Evolutionary conservation across 2,113 vertebrate genomes (phyloP).

Genomic region (Sander lucioperca): DNA sequence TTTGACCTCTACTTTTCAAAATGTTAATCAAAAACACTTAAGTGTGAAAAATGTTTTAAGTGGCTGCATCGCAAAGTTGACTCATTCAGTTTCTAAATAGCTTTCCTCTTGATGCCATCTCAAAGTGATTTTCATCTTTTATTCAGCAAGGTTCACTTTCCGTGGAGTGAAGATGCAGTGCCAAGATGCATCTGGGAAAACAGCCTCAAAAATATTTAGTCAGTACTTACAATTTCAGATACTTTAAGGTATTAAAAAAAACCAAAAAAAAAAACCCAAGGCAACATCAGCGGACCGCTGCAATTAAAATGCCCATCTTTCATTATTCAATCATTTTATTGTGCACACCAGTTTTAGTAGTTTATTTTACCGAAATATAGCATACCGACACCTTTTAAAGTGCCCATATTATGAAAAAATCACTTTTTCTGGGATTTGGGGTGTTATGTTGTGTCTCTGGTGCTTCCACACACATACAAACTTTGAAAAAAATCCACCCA

Average conservation of each 20-base stretch:
- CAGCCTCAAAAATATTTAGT: conserved; percentile 3
- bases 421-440: too few relatives aligned
- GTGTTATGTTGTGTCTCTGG: too few relatives aligned
- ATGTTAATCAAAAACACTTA: neutral
- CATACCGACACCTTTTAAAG: too few relatives aligned
- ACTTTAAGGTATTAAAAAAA: neutral
- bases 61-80: neutral
- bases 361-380: too few relatives aligned
- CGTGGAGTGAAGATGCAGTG: neutral
- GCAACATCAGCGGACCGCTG: neutral
- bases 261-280: neutral
- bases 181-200: conserved; percentile 16
- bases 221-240: neutral
- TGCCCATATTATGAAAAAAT: too few relatives aligned
- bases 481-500: too few relatives aligned
- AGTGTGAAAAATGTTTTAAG: neutral
- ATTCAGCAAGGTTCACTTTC: conserved; percentile 7
- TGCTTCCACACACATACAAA: too few relatives aligned
- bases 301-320: neutral
- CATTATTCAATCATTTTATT: neutral
- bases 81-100: neutral
- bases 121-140: conserved; percentile 26
- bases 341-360: neutral
- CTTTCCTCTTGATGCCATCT: conserved; percentile 1
- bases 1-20: neutral